Evolutionary conservation across 2,888 invertebrate species (phyloP), one percentile per base, ranked within the genome.

Genomic region (Stomorhina lunata): DNA sequence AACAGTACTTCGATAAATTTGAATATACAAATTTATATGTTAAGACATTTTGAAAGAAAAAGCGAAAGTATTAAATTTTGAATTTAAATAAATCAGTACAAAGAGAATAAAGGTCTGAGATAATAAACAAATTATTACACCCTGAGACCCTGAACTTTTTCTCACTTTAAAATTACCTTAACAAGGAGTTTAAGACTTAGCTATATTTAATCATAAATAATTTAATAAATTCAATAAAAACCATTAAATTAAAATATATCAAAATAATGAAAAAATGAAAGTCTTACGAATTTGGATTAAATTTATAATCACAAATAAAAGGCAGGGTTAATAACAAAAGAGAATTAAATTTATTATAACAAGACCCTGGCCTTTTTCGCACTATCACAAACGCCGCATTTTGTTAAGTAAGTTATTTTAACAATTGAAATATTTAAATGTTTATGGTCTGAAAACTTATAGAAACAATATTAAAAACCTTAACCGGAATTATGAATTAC

Each of bases 311-410:
- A n/a, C n/a, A n/a, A n/a, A n/a, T n/a, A n/a, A 37, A 63, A 75
- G 34, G 50, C 59, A 59, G 65, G 63, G 29, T 22, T 40, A 10
- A 61, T n/a, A 66, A 72, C 40, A 59, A 66, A 63, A 73, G 53
- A 0, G 5, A 45, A 45, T 17, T n/a, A 63, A 53, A 34, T 9
- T 68, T 68, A 25, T 20, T n/a, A n/a, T n/a, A n/a, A n/a, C n/a
- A 27, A 75, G 69, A 69, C 69, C 78, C 55, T 78, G 81, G 69
- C 73, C 78, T 82, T 78, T 81, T 81, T 73, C 29, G 27, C 61
- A 75, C 34, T 50, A 9, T 57, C 27, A 65, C 32, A 50, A 68
- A 34, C 43, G 27, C 50, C 53, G 20, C 75, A 65, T 71, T 68
- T 76, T 48, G 7, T 17, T 29, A 6, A 37, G 20, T 20, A 32